These are phyloP conservation scores for Cactoblastis cactorum DNA, from an alignment of 2,888 invertebrate species.

Conservation along the genomic window DNA sequence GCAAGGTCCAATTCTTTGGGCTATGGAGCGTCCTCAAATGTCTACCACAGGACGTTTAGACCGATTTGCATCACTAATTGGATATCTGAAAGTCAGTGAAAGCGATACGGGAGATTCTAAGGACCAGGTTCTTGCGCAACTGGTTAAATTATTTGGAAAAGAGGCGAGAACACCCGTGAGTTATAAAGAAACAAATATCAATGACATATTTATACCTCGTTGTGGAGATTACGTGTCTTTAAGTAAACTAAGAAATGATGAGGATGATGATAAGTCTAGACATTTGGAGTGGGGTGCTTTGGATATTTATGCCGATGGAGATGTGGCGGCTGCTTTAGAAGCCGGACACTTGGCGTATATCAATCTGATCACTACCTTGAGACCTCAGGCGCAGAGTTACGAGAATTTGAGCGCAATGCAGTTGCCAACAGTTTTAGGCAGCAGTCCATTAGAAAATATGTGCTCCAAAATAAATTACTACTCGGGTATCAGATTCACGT, in stretches of 20 bases:
- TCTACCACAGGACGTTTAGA: conserved; percentile 48
- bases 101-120: conserved; percentile 24
- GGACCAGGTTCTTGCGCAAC: conserved; percentile 52
- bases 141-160: conserved; percentile 56
- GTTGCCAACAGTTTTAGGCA: conserved; percentile 39
- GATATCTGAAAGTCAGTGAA: conserved; percentile 46
- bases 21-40: conserved; percentile 56
- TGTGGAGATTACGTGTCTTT: conserved; percentile 63
- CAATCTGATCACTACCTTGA: conserved; percentile 49
- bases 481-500: conserved; percentile 34
- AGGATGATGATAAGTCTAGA: conserved; percentile 24
- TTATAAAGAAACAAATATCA: conserved; percentile 52
- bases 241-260: conserved; percentile 32
- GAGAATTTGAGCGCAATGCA: conserved; percentile 46
- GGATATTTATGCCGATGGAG: conserved; percentile 66
- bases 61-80: conserved; percentile 46
- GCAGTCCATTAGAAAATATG: conserved; percentile 33
- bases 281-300: conserved; percentile 65
- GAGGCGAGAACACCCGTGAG: conserved; percentile 47
- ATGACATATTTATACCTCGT: conserved; percentile 56
- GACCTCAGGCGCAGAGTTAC: conserved; percentile 63
- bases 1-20: conserved; percentile 70
- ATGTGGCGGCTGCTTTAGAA: conserved; percentile 59
- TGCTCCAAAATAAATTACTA: conserved; percentile 41
- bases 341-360: conserved; percentile 65